Percentiles rank a stretch among this genome's conserved stretches.
Conservation (phyloP, 2,797 vertebrate species). For the Lagocephalus sceleratus region DNA sequence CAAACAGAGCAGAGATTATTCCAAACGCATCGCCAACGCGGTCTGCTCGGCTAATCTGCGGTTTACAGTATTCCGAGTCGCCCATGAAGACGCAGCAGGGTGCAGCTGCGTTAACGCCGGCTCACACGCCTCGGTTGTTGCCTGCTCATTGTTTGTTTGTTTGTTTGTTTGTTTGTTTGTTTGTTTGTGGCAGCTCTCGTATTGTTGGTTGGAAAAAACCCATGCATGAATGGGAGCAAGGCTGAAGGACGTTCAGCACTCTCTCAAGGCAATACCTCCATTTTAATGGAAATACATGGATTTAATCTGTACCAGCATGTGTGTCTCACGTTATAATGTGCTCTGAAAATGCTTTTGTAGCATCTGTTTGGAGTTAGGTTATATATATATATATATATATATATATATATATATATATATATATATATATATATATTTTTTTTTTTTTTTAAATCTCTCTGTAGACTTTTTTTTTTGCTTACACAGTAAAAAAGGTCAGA, state of each 20-base stretch:
- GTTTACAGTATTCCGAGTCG: conserved; percentile 16
- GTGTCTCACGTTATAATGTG: too few relatives aligned
- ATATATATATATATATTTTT: too few relatives aligned
- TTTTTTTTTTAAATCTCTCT: too few relatives aligned
- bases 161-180: conserved; percentile 5
- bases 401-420: too few relatives aligned
- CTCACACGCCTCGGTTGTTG: not conserved
- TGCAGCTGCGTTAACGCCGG: conserved; percentile 10
- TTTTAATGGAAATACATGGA: too few relatives aligned
- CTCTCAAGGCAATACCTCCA: not conserved
- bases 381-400: too few relatives aligned
- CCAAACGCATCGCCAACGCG: conserved; percentile 10
- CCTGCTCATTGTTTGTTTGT: conserved; percentile 7
- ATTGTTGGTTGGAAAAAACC: conserved; percentile 29
- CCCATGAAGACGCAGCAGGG: conserved; percentile 18
- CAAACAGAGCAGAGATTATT: conserved; percentile 22
- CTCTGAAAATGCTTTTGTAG: too few relatives aligned
- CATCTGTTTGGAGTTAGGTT: too few relatives aligned
- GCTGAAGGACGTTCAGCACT: conserved; percentile 5
- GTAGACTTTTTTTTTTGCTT: too few relatives aligned
- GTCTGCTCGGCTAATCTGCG: conserved; percentile 12
- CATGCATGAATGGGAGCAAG: conserved; percentile 6
- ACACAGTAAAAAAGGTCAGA: too few relatives aligned
- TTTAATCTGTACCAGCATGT: too few relatives aligned
- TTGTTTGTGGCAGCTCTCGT: conserved; percentile 37